These are phyloP conservation scores for Calephelis perditalis DNA, from an alignment of 2,888 invertebrate species.

Conservation along the genomic window DNA sequence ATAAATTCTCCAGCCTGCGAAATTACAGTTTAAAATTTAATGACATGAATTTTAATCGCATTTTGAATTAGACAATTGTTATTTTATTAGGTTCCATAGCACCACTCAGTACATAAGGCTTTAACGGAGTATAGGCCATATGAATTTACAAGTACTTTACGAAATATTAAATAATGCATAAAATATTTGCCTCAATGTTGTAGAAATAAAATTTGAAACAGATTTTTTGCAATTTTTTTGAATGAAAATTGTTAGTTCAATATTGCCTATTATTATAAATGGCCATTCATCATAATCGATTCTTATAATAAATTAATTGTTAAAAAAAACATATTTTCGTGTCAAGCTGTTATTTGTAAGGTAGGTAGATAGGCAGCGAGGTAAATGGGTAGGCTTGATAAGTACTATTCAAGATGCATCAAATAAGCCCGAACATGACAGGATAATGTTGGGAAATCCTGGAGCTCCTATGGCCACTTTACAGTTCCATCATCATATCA, in stretches of 20 bases:
- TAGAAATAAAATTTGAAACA: neutral
- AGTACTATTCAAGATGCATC: no score
- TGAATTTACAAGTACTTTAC: no score
- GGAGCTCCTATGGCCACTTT: no score
- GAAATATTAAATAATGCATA: neutral
- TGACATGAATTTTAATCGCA: neutral
- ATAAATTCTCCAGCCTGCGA: conserved; percentile 93
- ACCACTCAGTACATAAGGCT: no score
- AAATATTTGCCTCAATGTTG: neutral
- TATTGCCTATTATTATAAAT: no score
- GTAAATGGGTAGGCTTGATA: conserved; percentile 14
- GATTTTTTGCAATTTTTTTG: neutral
- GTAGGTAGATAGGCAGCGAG: neutral
- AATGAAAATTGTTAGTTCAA: neutral
- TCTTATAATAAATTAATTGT: neutral
- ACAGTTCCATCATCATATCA: no score
- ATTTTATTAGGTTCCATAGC: no score
- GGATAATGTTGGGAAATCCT: no score
- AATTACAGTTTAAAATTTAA: conserved; percentile 23
- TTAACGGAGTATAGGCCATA: no score
- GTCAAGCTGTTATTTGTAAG: neutral
- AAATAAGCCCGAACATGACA: no score
- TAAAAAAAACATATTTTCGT: neutral
- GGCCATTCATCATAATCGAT: no score
- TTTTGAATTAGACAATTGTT: no score